Evolutionary conservation across 1,140 invertebrate genomes (phyloP).

Genomic region (Caenorhabditis remanei): DNA sequence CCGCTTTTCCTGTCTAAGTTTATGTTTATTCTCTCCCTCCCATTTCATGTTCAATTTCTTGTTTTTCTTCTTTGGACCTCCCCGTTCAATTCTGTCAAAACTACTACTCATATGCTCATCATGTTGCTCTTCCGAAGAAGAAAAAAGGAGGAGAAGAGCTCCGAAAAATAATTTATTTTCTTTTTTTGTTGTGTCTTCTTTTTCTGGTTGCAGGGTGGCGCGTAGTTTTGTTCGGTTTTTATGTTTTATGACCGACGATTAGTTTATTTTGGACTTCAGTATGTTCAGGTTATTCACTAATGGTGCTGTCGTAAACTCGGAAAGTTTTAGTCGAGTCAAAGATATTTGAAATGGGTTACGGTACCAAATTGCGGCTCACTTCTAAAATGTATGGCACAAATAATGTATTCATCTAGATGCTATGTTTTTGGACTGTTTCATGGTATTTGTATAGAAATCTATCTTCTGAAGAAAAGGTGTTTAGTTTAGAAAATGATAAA

Average conservation of each 20-base stretch:
- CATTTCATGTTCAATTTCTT: neutral
- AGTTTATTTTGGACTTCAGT: neutral
- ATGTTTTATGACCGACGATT: constrained; percentile 25
- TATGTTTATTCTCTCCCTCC: neutral
- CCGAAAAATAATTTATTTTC: constrained; percentile 48
- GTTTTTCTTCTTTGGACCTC: constrained; percentile 9
- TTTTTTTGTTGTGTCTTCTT: constrained; percentile 9
- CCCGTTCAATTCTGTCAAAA: constrained; percentile 33
- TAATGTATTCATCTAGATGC: too few relatives aligned
- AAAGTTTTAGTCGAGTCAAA: neutral
- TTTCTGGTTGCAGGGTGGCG: neutral
- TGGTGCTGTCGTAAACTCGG: neutral
- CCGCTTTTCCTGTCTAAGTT: constrained; percentile 5
- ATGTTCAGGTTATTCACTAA: neutral
- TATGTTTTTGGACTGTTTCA: too few relatives aligned
- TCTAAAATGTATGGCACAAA: too few relatives aligned
- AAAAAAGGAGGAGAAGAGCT: constrained; percentile 11
- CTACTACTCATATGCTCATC: constrained; percentile 49
- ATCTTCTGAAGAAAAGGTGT: too few relatives aligned
- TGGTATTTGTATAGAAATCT: too few relatives aligned
- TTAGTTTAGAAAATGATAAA: too few relatives aligned
- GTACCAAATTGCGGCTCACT: too few relatives aligned
- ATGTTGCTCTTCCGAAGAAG: constrained; percentile 36
- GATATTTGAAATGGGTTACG: too few relatives aligned
- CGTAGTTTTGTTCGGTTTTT: constrained; percentile 15